A percentile compares a stretch with the other conserved stretches of the same genome.
Conservation (phyloP, 1,140 invertebrate genomes). For the Ectropis grisescens region DNA sequence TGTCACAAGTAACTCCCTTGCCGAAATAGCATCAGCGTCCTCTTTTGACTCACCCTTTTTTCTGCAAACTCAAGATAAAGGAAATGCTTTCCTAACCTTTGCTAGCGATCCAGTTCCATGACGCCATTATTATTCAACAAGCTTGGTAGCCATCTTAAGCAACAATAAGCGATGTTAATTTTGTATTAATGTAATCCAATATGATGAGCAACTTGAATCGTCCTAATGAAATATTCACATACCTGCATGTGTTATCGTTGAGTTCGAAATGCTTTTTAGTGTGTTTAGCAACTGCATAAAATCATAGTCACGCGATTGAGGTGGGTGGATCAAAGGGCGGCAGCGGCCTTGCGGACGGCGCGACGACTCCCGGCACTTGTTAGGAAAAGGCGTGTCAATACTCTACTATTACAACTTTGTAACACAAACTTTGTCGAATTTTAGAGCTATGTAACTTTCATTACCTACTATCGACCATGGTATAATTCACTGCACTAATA, state of each 20-base stretch:
- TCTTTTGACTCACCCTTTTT: conserved; percentile 18
- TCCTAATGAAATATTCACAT: conserved; percentile 10
- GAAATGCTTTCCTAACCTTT: too few relatives aligned
- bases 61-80: too few relatives aligned
- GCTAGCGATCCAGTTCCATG: too few relatives aligned
- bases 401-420: conserved; percentile 36
- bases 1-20: conserved; percentile 60
- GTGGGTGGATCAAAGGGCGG: conserved; percentile 70
- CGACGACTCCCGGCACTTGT: conserved; percentile 67
- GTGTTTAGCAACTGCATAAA: conserved; percentile 48
- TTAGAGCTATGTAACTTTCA: too few relatives aligned
- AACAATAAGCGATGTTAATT: too few relatives aligned
- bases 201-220: too few relatives aligned
- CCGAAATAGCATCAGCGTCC: conserved; percentile 47
- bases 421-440: conserved; percentile 8
- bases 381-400: conserved; percentile 68
- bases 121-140: too few relatives aligned
- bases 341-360: conserved; percentile 61
- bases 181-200: too few relatives aligned
- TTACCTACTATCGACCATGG: too few relatives aligned
- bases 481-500: too few relatives aligned
- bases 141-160: too few relatives aligned
- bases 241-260: conserved; percentile 9
- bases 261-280: conserved; percentile 15
- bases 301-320: conserved; percentile 60